Base-by-base conservation (phyloP, 2,113 vertebrate species). In the Bothrops jararaca region DNA sequence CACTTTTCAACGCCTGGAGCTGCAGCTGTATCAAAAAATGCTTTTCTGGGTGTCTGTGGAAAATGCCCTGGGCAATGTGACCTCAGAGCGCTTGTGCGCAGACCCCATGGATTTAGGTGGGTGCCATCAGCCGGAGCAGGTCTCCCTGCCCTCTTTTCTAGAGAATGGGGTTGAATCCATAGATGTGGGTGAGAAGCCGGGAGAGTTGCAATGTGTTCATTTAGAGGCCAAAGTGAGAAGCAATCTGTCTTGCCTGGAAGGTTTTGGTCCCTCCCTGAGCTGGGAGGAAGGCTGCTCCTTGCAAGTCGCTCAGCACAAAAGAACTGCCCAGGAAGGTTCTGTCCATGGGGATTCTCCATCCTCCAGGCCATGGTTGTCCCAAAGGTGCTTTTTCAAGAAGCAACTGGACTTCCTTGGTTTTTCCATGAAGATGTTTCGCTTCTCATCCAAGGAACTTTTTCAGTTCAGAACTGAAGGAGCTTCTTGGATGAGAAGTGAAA, bases 91-190 rank as follows among this genome's bases (percentile, higher is more conserved):
- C 0, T 94, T 99, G 53, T 56, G 57, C 92, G 69, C 99, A 8
- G 97, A 98, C 39, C 99, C 99, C 18, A 93, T 98, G 94, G 96
- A 98, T 0, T 96, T 98, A 4, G 98, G 99, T 98, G 95, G 91
- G 45, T 48, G 45, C 45, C 45, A 5, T 48, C 12, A 4, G n/a
- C n/a, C n/a, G n/a, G n/a, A n/a, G n/a, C n/a, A n/a, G n/a, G n/a
- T n/a, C n/a, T 22, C 48, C 5, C 13, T 9, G 50, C 3, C 74
- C 39, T 5, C 80, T 58, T 48, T 60, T 15, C 54, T 11, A 42
- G 4, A 34, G 1, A 2, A 4, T 4, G 0, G 69, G 34, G 74
- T 18, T 39, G 34, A 42, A 22, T 22, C 34, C 74, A 42, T 22
- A 22, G 34, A 18, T 3, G 74, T 4, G 34, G 0, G 74, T 42